Evolutionary conservation across 2,888 invertebrate species (phyloP), one percentile per base, ranked within the genome.

Genomic region (Ochropleura plecta): DNA sequence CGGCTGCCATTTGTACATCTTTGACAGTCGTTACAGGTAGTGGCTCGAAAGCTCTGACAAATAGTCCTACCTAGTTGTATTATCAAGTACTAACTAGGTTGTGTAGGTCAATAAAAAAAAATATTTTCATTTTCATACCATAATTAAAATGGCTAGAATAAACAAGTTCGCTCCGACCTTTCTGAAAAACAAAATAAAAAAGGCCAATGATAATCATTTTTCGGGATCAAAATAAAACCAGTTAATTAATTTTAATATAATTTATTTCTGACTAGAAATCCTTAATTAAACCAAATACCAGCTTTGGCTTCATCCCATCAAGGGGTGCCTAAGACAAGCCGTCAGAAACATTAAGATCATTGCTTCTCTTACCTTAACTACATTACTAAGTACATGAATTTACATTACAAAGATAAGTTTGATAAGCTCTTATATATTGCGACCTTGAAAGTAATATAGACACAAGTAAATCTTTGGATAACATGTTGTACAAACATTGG

Each of bases 251-350:
- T 92, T 89, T 86, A 89, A 88, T 90, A 89, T 90, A 89, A 86
- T 92, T 93, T 94, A 93, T 91, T 93, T 90, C 78, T 90, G 93
- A 94, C 95, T 95, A 94, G 93, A 94, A 94, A 91, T 88, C 79
- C 86, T 90, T 90, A 92, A 90, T 86, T 86, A 90, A 87, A 91
- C 89, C 89, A 91, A 91, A 90, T 88, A 86, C 88, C 90, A 90
- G 88, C 89, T 90, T 91, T 90, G 90, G 91, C 79, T 81, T 81
- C 82, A 73, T 87, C 83, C 89, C 86, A 81, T 88, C 82, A 82
- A 90, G 88, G 59, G 88, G 87, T 79, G 82, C 77, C 77, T 70
- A 76, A 79, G 82, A 79, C 83, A 88, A 89, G 88, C 90, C 85
- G 79, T 85, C 86, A 87, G 84, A 88, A 88, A 90, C 89, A 90